These are phyloP conservation scores for Callocephalon fimbriatum DNA, from an alignment of 2,113 vertebrate genomes.

Conservation along the genomic window DNA sequence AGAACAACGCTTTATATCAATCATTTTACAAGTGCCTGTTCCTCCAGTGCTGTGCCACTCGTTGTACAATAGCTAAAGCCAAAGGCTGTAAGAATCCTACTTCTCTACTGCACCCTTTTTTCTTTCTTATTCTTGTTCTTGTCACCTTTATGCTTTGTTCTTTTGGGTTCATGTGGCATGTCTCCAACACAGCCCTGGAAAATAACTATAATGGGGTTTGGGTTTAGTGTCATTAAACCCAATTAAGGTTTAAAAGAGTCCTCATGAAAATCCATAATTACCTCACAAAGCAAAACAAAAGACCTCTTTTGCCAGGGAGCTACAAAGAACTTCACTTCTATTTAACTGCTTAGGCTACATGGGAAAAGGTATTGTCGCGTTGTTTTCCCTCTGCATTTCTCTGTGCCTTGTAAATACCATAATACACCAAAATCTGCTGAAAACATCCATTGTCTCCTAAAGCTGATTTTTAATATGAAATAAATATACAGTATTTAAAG, in stretches of 20 bases:
- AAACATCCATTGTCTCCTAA: constrained; percentile 19
- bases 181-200: constrained; percentile 48
- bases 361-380: neutral
- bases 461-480: neutral
- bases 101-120: neutral
- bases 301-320: constrained; percentile 1
- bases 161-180: constrained; percentile 40
- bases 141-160: constrained; percentile 17
- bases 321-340: neutral
- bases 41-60: neutral
- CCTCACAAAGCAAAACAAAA: constrained; percentile 58
- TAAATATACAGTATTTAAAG: constrained; percentile 3
- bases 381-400: neutral
- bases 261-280: constrained; percentile 71
- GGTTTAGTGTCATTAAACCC: constrained; percentile 66
- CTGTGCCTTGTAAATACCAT: neutral
- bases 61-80: neutral
- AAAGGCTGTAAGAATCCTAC: neutral
- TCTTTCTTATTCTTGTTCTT: neutral
- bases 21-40: neutral
- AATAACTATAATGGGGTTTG: constrained; percentile 71
- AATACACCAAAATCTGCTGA: neutral
- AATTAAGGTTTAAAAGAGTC: constrained; percentile 56
- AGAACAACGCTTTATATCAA: neutral
- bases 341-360: neutral